Base-by-base conservation (phyloP, 2,113 vertebrate species). In the Ctenomys sociabilis region DNA sequence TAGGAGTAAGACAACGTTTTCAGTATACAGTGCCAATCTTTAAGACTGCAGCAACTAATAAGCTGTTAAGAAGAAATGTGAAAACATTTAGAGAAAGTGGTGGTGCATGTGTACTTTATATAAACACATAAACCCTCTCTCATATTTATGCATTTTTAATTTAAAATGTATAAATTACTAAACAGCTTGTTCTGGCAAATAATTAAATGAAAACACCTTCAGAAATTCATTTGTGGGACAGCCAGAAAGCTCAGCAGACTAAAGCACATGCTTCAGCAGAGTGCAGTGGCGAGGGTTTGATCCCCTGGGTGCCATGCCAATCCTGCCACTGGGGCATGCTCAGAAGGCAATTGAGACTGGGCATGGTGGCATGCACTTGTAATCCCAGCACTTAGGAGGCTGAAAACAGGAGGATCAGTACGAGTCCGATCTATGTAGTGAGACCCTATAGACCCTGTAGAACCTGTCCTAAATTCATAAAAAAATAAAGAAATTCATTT, bases 181-280 rank as follows among this genome's bases (percentile, higher is more conserved):
- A 83, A 26, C 37, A 96, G 64, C 54, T 52, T 96, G n/a, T 89
- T 85, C 40, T 88, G 16, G 35, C 66, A 96, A 91, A 85, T 43
- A 89, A 86, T 19, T 49, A 2, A 91, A 93, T 86, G 11, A 77
- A 89, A 96, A 88, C 5, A 52, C 5, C 7, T 95, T 72, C 59
- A 1, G 61, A 80, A 66, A 32, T 72, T 93, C 28, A 35, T 66
- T 72, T 95, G 86, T 84, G 16, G 49, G 49, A 8, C 9, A 2
- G 12, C 49, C 49, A 49, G 49, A 49, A 11, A 49, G 49, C 49
- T 49, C 49, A 49, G 49, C 49, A 49, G 49, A 49, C 49, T 49
- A 49, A 49, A 49, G 49, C 49, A 49, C 7, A 49, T 49, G 6
- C 49, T 49, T 49, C 49, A 49, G 12, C 49, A 49, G 12, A 49